Evolutionary conservation across 2,113 vertebrate genomes (phyloP).

Genomic region (Shinisaurus crocodilurus): DNA sequence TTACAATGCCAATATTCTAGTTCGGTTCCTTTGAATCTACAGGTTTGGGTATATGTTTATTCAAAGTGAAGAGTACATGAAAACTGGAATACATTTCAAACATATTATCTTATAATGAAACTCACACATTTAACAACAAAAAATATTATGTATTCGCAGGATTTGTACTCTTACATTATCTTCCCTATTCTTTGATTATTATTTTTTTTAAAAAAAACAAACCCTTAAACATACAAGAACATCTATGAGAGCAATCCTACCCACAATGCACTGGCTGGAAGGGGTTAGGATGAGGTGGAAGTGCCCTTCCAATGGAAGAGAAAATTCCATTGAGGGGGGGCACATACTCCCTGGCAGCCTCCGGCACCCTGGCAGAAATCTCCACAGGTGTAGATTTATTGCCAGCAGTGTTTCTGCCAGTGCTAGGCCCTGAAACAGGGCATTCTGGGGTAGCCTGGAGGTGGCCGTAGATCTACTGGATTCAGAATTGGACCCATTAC

Average conservation of each 20-base stretch:
- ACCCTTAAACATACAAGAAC: background rate
- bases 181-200: background rate
- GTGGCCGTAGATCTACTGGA: too few species aligned
- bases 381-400: too few species aligned
- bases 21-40: background rate
- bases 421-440: too few species aligned
- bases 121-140: background rate
- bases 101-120: background rate
- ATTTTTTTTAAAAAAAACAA: conserved; percentile 19
- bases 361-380: too few species aligned
- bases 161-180: background rate
- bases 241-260: background rate
- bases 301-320: too few species aligned
- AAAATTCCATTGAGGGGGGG: too few species aligned
- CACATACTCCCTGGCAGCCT: too few species aligned
- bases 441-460: too few species aligned
- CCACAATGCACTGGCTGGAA: background rate
- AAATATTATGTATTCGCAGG: background rate
- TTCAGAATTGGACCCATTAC: too few species aligned
- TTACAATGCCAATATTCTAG: background rate
- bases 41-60: background rate
- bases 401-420: too few species aligned
- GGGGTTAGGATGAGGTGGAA: too few species aligned
- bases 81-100: conserved; percentile 7
- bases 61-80: background rate